phyloP scores from a whole-genome alignment of 2,888 invertebrate species.

The Mimumesa dahlbomi region DNA sequence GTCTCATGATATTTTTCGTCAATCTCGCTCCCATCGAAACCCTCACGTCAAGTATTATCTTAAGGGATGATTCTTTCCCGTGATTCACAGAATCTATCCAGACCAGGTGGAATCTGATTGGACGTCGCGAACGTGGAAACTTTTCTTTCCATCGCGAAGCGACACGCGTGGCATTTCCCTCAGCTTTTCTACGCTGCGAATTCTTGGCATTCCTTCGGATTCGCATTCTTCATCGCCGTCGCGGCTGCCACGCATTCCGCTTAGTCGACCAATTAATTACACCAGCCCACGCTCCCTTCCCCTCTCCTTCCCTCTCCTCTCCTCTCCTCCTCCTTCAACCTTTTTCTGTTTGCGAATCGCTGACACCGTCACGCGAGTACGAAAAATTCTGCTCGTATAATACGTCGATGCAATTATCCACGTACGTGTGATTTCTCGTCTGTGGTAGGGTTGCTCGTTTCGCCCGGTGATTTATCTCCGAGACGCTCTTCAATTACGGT shows the following conservation, averaged over 20 bases:
- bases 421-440: neutral
- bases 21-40: too few relatives aligned
- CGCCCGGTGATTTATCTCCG: neutral
- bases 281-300: constrained; percentile 4
- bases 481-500: too few relatives aligned
- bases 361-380: neutral
- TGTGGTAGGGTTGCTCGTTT: neutral
- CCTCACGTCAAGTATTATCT: too few relatives aligned
- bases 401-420: too few relatives aligned
- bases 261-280: constrained; percentile 58
- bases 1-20: too few relatives aligned
- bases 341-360: neutral
- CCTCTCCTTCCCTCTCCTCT: too few relatives aligned
- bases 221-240: constrained; percentile 55
- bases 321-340: too few relatives aligned
- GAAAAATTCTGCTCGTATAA: neutral
- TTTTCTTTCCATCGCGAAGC: neutral
- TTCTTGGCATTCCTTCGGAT: constrained; percentile 50
- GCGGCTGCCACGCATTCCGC: constrained; percentile 54
- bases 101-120: too few relatives aligned
- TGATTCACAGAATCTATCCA: too few relatives aligned
- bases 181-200: constrained; percentile 17
- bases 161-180: constrained; percentile 25
- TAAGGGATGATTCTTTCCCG: too few relatives aligned
- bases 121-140: too few relatives aligned